phyloP scores from a whole-genome alignment of 1,140 invertebrate genomes.

The Nymphalis io region DNA sequence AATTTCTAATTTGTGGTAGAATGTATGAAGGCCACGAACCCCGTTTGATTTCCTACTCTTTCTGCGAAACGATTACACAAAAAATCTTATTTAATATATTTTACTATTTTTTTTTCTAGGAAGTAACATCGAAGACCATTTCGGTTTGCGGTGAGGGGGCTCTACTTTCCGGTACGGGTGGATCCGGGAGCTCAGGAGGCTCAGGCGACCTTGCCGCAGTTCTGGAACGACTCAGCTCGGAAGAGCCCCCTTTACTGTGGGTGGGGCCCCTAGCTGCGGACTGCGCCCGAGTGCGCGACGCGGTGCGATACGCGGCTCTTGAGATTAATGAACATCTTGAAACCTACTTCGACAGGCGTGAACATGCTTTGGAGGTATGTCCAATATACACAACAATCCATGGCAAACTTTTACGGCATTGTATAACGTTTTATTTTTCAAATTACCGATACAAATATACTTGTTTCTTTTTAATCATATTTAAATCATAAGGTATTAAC shows the following conservation, averaged over 20 bases:
- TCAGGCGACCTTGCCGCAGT: constrained; percentile 58
- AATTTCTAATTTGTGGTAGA: no score
- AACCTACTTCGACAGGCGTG: constrained; percentile 95
- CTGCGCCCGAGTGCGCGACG: constrained; percentile 86
- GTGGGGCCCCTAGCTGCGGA: constrained; percentile 84
- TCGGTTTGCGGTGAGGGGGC: constrained; percentile 64
- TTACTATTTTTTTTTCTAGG: constrained; percentile 51
- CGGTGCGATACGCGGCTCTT: constrained; percentile 93
- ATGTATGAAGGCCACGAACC: no score
- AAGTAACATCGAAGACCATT: constrained; percentile 72
- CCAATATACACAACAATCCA: no score
- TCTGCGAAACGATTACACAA: no score
- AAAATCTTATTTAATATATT: no score
- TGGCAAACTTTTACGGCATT: no score
- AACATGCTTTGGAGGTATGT: constrained; percentile 92
- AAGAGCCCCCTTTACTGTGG: constrained; percentile 88
- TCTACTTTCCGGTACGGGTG: constrained; percentile 40
- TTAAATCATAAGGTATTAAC: no score
- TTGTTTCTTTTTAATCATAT: no score
- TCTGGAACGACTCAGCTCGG: constrained; percentile 69
- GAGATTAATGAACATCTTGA: constrained; percentile 97
- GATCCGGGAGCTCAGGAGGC: constrained; percentile 47
- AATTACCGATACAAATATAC: no score
- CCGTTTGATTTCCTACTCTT: no score
- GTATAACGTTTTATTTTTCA: no score